Base-by-base conservation (phyloP, 92 coral and sea anemone genomes). In the Bergia puertoricense region DNA sequence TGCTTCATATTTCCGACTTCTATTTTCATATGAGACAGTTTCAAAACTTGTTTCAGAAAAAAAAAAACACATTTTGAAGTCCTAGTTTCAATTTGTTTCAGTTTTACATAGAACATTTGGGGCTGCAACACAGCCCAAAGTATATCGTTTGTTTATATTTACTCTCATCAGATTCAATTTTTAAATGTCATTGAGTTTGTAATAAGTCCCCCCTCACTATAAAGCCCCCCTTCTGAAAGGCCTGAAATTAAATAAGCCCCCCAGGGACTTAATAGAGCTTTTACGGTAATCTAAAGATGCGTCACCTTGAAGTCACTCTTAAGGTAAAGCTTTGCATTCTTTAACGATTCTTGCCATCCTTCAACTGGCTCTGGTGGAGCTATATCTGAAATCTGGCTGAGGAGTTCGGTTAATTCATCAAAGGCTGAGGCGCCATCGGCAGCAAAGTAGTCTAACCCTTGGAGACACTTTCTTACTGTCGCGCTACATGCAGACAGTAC, bases 361-460 rank as follows among this genome's bases (percentile, higher is more conserved):
- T 30, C 56, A 50, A 86, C 6, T 54, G 82, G 8, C 82, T 57
- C 82, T 50, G 13, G 54, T 16, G 73, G 16, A 36, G 48, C 59
- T 57, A 86, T 56, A 62, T 85, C 46, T 54, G 74, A 43, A 62
- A 76, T 44, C 45, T 90, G 92, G 54, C 76, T 81, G 20, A 79
- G 68, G 45, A 90, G 74, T 2, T 69, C 51, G 16, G 42, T 46
- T 30, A 90, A 80, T 37, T 86, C 90, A 39, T 90, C 90, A 91
- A 91, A 91, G 39, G 91, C 91, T 4, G 85, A 66, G 59, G 83
- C 91, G 2, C 91, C 93, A 67, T 89, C 90, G 44, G 91, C 85
- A 8, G 89, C 79, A 44, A 91, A 85, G 54, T 89, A 89, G 84
- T 89, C 93, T 18, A 91, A 48, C 16, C 93, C 89, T 66, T 89